Evolutionary conservation across 2,797 vertebrate species (phyloP).

Genomic region (Onychomys leucogaster): DNA sequence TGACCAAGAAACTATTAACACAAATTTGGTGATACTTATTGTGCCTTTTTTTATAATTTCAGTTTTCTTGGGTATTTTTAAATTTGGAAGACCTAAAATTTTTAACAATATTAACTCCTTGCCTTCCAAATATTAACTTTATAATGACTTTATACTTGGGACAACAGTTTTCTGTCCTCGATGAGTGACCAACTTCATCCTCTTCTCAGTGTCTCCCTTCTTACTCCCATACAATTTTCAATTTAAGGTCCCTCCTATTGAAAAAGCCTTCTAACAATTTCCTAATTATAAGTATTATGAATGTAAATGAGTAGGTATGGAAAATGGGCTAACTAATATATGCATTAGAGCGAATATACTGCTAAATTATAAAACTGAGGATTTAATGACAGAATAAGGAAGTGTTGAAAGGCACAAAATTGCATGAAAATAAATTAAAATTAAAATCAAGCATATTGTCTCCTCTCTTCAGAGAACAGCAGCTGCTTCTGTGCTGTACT

Average conservation of each 20-base stretch:
- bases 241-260: constrained; percentile 23
- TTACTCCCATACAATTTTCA: constrained; percentile 60
- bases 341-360: constrained; percentile 48
- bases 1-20: constrained; percentile 37
- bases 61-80: constrained; percentile 44
- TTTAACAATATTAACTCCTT: constrained; percentile 65
- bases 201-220: constrained; percentile 56
- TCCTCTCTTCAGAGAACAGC: constrained; percentile 40
- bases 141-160: constrained; percentile 45
- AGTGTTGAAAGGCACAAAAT: constrained; percentile 69
- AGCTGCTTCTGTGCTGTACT: constrained; percentile 59
- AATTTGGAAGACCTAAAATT: constrained; percentile 26
- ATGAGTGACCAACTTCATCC: constrained; percentile 54
- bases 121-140: constrained; percentile 34
- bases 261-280: constrained; percentile 63
- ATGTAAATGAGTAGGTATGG: constrained; percentile 71
- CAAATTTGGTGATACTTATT: neutral
- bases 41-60: constrained; percentile 14
- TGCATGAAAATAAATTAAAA: constrained; percentile 72
- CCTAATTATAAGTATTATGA: constrained; percentile 72
- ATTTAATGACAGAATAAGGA: constrained; percentile 70
- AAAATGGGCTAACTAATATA: constrained; percentile 62
- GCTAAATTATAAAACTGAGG: constrained; percentile 56
- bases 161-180: constrained; percentile 44
- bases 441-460: constrained; percentile 70